phyloP scores from a whole-genome alignment of 2,888 invertebrate genomes.

The Thymelicus acteon region DNA sequence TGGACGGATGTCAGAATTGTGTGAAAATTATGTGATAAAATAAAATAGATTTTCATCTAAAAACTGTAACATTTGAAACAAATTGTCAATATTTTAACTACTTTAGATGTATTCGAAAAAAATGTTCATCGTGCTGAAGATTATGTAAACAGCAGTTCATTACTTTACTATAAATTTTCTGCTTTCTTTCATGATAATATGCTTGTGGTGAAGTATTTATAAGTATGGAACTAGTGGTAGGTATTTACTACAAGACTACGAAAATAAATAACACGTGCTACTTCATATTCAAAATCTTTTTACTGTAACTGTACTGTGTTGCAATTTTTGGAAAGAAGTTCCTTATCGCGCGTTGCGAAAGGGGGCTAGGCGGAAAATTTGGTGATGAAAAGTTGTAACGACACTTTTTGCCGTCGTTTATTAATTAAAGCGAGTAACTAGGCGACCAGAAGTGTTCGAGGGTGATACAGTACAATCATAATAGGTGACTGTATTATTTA shows the following conservation, averaged over 20 bases:
- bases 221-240: neutral
- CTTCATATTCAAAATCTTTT: no score
- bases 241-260: conserved; percentile 31
- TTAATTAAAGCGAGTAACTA: no score
- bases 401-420: no score
- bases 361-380: no score
- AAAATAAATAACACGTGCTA: no score
- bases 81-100: conserved; percentile 12
- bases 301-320: no score
- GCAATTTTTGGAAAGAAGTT: no score
- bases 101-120: conserved; percentile 14
- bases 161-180: neutral
- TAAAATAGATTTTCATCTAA: conserved; percentile 28
- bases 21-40: conserved; percentile 26
- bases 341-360: no score
- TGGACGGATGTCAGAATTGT: conserved; percentile 36
- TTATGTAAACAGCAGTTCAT: conserved; percentile 27
- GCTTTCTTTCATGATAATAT: neutral
- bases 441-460: no score
- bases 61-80: conserved; percentile 25
- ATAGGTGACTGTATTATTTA: no score
- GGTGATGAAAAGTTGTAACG: no score
- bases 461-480: no score
- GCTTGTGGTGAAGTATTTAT: conserved; percentile 2
- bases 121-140: conserved; percentile 5